Evolutionary conservation across 2,113 vertebrate species (phyloP), one percentile per base, ranked within the genome.

Genomic region (Delphinus delphis): DNA sequence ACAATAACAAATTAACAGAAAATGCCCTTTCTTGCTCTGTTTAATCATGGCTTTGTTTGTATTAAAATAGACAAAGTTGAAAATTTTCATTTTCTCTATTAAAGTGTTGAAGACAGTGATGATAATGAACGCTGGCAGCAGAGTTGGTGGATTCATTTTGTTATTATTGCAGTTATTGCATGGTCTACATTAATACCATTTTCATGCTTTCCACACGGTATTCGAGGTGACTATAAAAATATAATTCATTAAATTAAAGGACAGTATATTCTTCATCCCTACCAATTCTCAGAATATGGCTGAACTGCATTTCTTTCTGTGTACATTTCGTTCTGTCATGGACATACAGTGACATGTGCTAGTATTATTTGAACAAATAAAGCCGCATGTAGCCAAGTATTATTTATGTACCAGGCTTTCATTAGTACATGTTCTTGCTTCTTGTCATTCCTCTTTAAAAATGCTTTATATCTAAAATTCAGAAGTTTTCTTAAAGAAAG

Each of bases 71-170:
- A 28, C 14, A 50, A 92, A 83, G 7, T 15, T 97, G 62, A 96
- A 58, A 36, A 25, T 87, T 97, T 87, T 73, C 10, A 15, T 63
- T 94, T 92, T 95, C 28, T 96, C 33, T 97, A 95, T 98, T 97
- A 50, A 73, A 98, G 98, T 47, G 3, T 5, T 60, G 8, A 50
- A 21, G 7, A 97, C 21, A 38, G 68, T 79, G 47, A 55, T 87
- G 60, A 65, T 88, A 84, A 97, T 74, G 81, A 98, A 47, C 68
- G 86, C 7, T 98, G 98, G 98, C 95, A 97, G 92, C 95, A 92
- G 86, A 98, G 96, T 25, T 99, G 99, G 99, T 98, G 98, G 98
- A 98, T 97, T 97, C 93, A 93, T 76, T 99, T 99, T 98, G 21
- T 99, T 97, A 11, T 79, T 44, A 96, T 97, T 6, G 93, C 97